A percentile compares a stretch with the other conserved stretches of the same genome.
Evolutionary conservation across 1,140 invertebrate species (phyloP).

Genomic region (Zeugodacus cucurbitae): DNA sequence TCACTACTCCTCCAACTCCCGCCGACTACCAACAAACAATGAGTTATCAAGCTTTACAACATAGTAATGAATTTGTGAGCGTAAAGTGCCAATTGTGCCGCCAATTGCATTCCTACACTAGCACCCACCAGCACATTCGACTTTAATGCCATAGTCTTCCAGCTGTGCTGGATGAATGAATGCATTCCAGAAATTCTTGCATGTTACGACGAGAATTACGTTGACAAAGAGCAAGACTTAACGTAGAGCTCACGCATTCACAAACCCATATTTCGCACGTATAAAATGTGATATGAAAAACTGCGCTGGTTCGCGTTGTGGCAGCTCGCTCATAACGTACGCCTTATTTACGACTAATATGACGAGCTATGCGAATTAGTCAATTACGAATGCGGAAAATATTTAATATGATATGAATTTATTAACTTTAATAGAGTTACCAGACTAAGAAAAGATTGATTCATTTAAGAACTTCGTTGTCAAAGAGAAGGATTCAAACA

Average conservation of each 20-base stretch:
- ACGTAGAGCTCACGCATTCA: neutral
- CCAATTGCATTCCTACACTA: neutral
- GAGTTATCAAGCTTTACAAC: neutral
- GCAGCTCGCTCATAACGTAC: neutral
- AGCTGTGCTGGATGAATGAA: neutral
- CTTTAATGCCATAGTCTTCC: neutral
- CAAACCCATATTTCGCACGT: neutral
- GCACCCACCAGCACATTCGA: neutral
- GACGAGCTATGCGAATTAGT: conserved; percentile 40
- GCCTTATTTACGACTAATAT: neutral
- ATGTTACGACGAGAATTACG: neutral
- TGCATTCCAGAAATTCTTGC: neutral
- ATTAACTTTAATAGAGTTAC: neutral
- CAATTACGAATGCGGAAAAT: conserved; percentile 9
- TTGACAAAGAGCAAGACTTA: neutral
- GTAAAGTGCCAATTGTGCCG: neutral
- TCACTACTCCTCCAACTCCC: neutral
- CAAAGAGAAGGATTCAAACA: too few relatives aligned
- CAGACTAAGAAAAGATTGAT: neutral
- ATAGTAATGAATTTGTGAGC: neutral
- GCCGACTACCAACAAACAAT: neutral
- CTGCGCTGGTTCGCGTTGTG: too few relatives aligned
- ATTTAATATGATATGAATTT: neutral
- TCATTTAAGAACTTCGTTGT: neutral
- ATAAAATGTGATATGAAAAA: neutral